These are phyloP conservation scores for Diceros bicornis DNA, from an alignment of 2,797 vertebrate species.

Conservation along the genomic window DNA sequence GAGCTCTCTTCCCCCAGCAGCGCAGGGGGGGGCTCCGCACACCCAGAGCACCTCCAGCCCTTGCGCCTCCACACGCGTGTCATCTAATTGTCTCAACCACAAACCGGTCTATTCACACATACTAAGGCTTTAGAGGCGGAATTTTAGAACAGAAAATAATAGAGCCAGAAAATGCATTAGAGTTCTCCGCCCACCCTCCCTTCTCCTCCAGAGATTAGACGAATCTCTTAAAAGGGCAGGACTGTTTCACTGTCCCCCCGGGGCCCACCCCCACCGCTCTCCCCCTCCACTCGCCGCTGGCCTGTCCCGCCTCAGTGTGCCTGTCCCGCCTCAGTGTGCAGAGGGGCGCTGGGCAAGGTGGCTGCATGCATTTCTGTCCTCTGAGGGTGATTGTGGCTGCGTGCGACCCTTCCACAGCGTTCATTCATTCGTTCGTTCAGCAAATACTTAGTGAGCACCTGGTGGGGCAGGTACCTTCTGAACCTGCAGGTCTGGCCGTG, in stretches of 20 bases:
- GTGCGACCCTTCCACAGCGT: neutral
- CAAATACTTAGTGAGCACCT: neutral
- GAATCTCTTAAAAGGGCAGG: neutral
- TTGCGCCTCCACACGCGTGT: fast-evolving
- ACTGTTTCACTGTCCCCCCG: no score
- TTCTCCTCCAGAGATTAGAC: neutral
- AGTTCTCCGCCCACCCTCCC: neutral
- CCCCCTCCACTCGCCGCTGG: fast-evolving
- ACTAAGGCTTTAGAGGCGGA: neutral
- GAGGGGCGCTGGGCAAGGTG: no score
- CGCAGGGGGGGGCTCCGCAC: neutral
- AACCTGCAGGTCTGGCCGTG: neutral
- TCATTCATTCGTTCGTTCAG: neutral
- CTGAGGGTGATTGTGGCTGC: no score
- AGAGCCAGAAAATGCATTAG: neutral
- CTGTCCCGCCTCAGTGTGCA: fast-evolving
- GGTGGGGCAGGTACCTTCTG: neutral
- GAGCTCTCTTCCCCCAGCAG: neutral
- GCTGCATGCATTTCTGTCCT: neutral
- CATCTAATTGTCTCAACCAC: neutral
- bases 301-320: fast-evolving
- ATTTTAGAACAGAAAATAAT: neutral
- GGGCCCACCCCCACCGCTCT: neutral
- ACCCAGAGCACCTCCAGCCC: neutral
- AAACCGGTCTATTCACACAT: neutral